Conservation (phyloP, 2,797 vertebrate species). For the Phylloscopus collybita region DNA sequence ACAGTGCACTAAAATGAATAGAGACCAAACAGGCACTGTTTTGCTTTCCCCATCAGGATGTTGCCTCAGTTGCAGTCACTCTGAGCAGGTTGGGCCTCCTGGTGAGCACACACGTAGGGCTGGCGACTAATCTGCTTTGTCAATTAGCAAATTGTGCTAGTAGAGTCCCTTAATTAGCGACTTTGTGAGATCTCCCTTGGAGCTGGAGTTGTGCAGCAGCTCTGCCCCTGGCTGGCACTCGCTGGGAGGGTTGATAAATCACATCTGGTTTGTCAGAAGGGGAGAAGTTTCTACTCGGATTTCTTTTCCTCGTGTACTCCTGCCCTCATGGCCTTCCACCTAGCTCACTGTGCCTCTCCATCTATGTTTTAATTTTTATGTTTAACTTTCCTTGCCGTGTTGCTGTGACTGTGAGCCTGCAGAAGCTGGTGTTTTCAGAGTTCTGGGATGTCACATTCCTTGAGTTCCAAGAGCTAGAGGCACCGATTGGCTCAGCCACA, state of each 20-base stretch:
- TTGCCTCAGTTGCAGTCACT: neutral
- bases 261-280: neutral
- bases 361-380: accelerated
- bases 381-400: neutral
- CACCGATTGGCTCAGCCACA: accelerated
- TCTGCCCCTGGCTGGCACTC: neutral
- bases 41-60: neutral
- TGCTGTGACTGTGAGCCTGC: neutral
- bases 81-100: neutral
- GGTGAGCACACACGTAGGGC: accelerated
- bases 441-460: neutral
- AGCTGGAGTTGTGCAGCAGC: neutral
- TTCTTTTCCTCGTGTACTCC: neutral
- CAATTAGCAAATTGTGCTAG: neutral
- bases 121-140: neutral
- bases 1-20: neutral
- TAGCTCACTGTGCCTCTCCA: accelerated
- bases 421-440: neutral
- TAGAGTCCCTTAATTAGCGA: neutral
- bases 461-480: neutral
- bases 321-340: accelerated
- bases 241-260: neutral
- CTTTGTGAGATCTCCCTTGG: neutral
- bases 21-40: neutral
- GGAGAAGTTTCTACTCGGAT: accelerated